Percentiles rank a stretch among this genome's conserved stretches.
Conservation (phyloP, 2,797 vertebrate species). For the Acrossocheilus fasciatus region DNA sequence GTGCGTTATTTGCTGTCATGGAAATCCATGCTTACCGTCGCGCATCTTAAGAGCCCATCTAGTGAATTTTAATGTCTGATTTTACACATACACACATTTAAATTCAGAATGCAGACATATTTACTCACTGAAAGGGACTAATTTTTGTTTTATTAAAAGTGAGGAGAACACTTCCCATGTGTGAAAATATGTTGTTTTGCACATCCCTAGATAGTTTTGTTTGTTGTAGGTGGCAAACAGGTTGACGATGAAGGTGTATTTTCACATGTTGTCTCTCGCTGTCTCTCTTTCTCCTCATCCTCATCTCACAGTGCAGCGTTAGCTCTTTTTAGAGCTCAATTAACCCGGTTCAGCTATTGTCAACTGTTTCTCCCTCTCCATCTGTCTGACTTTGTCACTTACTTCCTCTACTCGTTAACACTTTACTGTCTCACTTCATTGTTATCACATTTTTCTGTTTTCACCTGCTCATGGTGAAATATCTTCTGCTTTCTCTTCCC, state of each 20-base stretch:
- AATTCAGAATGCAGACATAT: background rate
- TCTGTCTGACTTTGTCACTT: slow-evolving; percentile 57
- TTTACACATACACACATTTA: background rate
- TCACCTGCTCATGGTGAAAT: slow-evolving; percentile 18
- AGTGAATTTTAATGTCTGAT: slow-evolving; percentile 12
- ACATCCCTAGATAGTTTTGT: background rate
- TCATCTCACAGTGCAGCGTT: slow-evolving; percentile 75
- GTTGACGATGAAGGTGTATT: slow-evolving; percentile 24
- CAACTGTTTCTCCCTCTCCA: slow-evolving; percentile 49
- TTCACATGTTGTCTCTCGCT: slow-evolving; percentile 64
- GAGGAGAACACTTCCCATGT: background rate
- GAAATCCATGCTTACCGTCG: background rate
- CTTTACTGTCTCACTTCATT: slow-evolving; percentile 19
- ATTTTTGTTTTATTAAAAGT: background rate
- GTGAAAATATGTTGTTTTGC: background rate
- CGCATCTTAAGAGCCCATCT: background rate
- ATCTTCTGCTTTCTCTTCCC: slow-evolving; percentile 55
- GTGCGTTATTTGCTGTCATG: background rate
- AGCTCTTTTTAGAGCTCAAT: slow-evolving; percentile 76
- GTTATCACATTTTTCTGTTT: slow-evolving; percentile 50
- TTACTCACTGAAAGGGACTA: background rate
- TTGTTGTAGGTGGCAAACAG: slow-evolving; percentile 1
- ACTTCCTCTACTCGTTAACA: background rate
- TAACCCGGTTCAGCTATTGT: slow-evolving; percentile 66
- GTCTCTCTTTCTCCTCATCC: slow-evolving; percentile 63